Conservation (phyloP, 1,140 invertebrate genomes). For the Pseudachorutes palmiensis region DNA sequence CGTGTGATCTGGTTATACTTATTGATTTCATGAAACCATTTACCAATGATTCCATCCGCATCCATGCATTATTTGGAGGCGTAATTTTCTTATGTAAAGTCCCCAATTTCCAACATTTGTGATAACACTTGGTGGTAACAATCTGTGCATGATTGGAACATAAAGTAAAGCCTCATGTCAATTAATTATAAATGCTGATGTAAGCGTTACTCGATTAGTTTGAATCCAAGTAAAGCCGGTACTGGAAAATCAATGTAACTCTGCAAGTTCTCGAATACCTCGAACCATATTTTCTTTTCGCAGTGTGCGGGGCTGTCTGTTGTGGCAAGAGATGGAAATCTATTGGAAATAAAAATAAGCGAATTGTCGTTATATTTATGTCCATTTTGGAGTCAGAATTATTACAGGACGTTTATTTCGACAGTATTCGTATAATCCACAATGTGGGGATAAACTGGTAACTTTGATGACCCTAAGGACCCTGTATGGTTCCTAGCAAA, state of each 20-base stretch:
- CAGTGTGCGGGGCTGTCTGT: neutral
- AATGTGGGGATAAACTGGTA: conserved; percentile 70
- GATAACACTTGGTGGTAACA: neutral
- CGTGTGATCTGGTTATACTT: no score
- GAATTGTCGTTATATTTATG: neutral
- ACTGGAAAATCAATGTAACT: neutral
- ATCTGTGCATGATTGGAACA: no score
- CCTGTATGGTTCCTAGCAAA: no score
- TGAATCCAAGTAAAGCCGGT: neutral
- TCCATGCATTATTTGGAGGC: neutral
- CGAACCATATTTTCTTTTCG: neutral
- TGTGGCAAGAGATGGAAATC: neutral
- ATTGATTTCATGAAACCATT: no score
- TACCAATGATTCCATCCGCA: neutral
- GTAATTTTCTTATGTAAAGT: neutral
- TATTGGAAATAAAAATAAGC: neutral
- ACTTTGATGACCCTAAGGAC: no score
- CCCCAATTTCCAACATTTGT: neutral
- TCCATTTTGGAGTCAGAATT: neutral
- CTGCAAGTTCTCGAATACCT: neutral
- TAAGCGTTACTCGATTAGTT: neutral
- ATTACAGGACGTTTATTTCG: no score
- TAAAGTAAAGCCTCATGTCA: neutral
- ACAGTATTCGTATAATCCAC: conserved; percentile 74
- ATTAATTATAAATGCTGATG: neutral